Percentiles rank a stretch among this genome's conserved stretches.
These are phyloP conservation scores for Rhingia campestris DNA, from an alignment of 2,888 invertebrate genomes.

Conservation along the genomic window DNA sequence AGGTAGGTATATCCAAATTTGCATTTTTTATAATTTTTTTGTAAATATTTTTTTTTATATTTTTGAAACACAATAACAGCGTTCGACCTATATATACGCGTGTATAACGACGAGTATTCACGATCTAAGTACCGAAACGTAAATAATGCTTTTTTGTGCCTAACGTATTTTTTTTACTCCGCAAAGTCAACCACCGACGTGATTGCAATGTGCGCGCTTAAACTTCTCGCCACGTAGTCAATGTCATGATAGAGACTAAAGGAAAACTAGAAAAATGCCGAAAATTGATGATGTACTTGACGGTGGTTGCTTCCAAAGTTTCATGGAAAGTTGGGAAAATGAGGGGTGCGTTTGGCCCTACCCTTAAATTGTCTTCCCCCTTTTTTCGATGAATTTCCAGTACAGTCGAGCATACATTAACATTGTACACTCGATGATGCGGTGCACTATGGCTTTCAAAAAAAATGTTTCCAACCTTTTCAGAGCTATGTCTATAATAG, in stretches of 20 bases:
- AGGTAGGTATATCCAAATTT: conserved; percentile 4
- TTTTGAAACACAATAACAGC: conserved; percentile 7
- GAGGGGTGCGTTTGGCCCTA: conserved; percentile 66
- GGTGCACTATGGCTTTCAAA: conserved; percentile 27
- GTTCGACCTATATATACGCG: neutral
- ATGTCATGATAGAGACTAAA: conserved; percentile 69
- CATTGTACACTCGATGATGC: too few relatives aligned
- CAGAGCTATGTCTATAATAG: conserved; percentile 35
- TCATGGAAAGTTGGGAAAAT: conserved; percentile 45
- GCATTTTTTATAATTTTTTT: neutral
- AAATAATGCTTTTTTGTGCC: conserved; percentile 18
- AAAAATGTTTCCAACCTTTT: conserved; percentile 45
- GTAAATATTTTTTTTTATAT: neutral
- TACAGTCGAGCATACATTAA: conserved; percentile 28
- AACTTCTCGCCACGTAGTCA: conserved; percentile 56
- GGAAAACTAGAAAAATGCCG: conserved; percentile 57
- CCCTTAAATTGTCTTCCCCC: conserved; percentile 71
- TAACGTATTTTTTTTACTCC: conserved; percentile 14
- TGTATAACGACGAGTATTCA: neutral
- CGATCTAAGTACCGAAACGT: conserved; percentile 1
- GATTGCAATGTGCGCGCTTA: conserved; percentile 30
- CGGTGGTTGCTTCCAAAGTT: conserved; percentile 39
- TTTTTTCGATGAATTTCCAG: conserved; percentile 35
- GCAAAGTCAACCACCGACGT: conserved; percentile 45
- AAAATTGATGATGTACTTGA: conserved; percentile 50